These are phyloP conservation scores for Drosophila tripunctata DNA, from an alignment of 2,888 invertebrate species.

Conservation along the genomic window DNA sequence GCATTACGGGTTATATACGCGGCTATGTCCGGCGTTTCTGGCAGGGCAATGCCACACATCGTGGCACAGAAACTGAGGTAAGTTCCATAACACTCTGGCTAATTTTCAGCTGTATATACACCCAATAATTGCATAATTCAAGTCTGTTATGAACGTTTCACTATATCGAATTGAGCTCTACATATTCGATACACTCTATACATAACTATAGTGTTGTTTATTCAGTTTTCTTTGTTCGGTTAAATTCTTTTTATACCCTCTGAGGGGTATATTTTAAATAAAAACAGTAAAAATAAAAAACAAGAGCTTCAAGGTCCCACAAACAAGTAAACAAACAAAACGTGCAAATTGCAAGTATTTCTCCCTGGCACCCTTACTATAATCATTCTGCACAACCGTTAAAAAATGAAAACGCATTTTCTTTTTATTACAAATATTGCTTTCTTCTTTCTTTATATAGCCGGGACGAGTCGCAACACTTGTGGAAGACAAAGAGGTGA, in stretches of 20 bases:
- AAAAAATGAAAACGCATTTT: constrained; percentile 12
- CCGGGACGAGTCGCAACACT: constrained; percentile 96
- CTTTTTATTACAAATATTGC: constrained; percentile 5
- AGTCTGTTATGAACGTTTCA: background rate
- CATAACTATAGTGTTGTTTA: too few species aligned
- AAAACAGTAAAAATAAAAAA: constrained; percentile 16
- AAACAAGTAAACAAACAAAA: constrained; percentile 35
- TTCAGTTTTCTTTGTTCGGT: constrained; percentile 1
- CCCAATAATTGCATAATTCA: background rate
- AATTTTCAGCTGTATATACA: background rate
- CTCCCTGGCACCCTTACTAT: background rate
- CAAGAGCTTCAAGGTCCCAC: constrained; percentile 61
- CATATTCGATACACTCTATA: constrained; percentile 2
- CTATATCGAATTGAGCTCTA: background rate
- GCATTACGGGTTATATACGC: constrained; percentile 89
- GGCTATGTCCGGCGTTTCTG: constrained; percentile 95
- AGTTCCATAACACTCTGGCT: constrained; percentile 21
- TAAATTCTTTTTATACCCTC: background rate
- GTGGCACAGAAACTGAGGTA: constrained; percentile 91
- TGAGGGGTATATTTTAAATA: background rate
- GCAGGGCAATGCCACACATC: constrained; percentile 94
- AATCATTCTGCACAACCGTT: background rate
- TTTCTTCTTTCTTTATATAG: constrained; percentile 85
- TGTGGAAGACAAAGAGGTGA: constrained; percentile 91
- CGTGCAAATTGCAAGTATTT: constrained; percentile 20